Base-by-base conservation (phyloP, 2,797 vertebrate genomes). In the Micrastur ruficollis region DNA sequence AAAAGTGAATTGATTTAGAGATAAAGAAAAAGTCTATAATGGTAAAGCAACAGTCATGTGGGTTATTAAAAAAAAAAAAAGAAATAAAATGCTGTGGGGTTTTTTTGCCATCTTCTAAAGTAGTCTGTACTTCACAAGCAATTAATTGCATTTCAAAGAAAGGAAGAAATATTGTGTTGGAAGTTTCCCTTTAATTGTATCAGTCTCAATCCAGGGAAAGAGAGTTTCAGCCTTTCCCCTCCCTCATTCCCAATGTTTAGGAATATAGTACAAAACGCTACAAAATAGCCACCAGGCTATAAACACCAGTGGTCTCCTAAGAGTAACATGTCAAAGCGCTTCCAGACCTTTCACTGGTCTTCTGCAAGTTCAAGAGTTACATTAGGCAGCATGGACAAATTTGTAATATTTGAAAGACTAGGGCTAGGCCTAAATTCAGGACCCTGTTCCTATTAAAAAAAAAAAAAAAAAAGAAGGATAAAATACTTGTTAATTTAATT, bases 11-110 rank as follows among this genome's bases (percentile, higher is more conserved):
- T 74, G 59, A 15, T 75, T 38, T 29, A 52, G 27, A 44, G 19
- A 12, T 49, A 58, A 73, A 70, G 15, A 32, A 81, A 46, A 94
- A 76, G 17, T 29, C 36, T 73, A 2, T 23, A 40, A 44, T 31
- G 6, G 58, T 34, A 63, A 63, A 89, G 47, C 8, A 74, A 53
- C 4, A 72, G 23, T 22, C 27, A 38, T 4, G 9, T 20, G 27
- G 23, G 21, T 34, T 47, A 63, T 21, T 40, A 2, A 38, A 52
- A 79, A 71, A 53, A 11, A 25, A 25, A 42, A 27, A 29, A 40
- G 16, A 40, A 56, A 49, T 27, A 11, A 52, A 46, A 38, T 46
- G 38, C 42, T 44, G 9, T 18, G 6, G 3, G 1, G 0, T 13
- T 34, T 72, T 72, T 53, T 44, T 53, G 10, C 23, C 19, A 22